Evolutionary conservation across 1,140 invertebrate genomes (phyloP).

Genomic region (Aphis craccivora): DNA sequence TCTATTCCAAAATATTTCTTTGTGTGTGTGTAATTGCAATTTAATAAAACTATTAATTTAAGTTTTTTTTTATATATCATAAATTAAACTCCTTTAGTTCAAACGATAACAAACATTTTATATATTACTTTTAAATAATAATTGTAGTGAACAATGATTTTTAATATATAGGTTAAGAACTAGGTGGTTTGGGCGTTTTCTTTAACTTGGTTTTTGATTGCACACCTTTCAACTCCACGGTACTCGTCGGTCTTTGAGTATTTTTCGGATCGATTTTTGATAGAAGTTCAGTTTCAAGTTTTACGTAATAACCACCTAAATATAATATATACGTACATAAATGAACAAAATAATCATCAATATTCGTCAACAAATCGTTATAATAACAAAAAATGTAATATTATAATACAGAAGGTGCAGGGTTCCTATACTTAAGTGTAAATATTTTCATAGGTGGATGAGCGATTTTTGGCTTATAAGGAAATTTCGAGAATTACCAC

Average conservation of each 20-base stretch:
- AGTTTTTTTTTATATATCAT: background rate
- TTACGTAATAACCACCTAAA: slow-evolving; percentile 16
- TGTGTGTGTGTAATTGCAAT: background rate
- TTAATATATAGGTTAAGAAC: background rate
- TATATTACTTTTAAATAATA: slow-evolving; percentile 24
- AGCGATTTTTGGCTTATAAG: too few species aligned
- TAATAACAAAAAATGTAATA: background rate
- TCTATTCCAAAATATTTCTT: background rate
- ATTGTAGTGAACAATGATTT: background rate
- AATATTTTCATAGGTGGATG: background rate
- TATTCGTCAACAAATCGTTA: background rate
- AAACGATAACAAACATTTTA: slow-evolving; percentile 29
- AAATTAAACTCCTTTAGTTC: background rate
- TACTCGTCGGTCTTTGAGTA: slow-evolving; percentile 59
- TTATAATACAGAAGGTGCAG: background rate
- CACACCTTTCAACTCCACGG: slow-evolving; percentile 61
- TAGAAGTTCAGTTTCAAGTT: slow-evolving; percentile 33
- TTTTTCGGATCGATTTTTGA: slow-evolving; percentile 59
- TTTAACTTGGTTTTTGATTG: slow-evolving; percentile 26
- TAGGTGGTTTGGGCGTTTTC: slow-evolving; percentile 21
- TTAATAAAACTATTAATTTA: background rate
- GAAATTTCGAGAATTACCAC: too few species aligned
- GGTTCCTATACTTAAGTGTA: background rate
- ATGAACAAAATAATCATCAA: background rate
- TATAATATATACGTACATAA: background rate